These are phyloP conservation scores for Podargus strigoides DNA, from an alignment of 2,797 vertebrate genomes.

Conservation along the genomic window DNA sequence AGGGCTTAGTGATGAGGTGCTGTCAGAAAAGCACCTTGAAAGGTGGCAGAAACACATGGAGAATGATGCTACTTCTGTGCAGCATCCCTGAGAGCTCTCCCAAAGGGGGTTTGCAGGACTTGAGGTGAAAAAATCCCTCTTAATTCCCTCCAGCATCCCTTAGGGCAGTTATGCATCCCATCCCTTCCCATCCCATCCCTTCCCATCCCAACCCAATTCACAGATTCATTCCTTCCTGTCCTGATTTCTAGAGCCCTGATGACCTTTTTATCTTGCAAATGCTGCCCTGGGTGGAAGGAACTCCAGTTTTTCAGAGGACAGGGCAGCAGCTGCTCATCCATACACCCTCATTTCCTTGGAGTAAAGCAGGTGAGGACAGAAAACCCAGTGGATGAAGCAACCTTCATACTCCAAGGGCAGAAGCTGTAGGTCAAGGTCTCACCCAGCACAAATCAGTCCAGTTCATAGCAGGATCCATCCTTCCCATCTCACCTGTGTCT, in stretches of 20 bases:
- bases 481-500: neutral
- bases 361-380: accelerated
- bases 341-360: neutral
- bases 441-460: neutral
- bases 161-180: neutral
- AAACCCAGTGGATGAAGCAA: accelerated
- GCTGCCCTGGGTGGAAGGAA: no score
- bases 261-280: neutral
- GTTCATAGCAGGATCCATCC: neutral
- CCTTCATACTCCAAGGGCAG: no score
- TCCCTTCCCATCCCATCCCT: neutral
- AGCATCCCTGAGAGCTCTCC: neutral
- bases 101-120: neutral
- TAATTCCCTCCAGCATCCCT: neutral
- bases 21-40: neutral
- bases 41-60: accelerated
- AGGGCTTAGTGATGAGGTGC: neutral
- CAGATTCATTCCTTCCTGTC: neutral
- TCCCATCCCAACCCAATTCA: neutral
- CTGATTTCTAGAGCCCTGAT: neutral
- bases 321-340: neutral
- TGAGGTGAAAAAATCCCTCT: neutral
- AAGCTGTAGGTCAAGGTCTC: neutral
- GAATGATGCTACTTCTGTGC: accelerated
- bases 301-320: neutral